Percentiles rank a stretch among this genome's conserved stretches.
phyloP scores from a whole-genome alignment of 2,888 invertebrate species.

The Koerneria pararmatus region DNA sequence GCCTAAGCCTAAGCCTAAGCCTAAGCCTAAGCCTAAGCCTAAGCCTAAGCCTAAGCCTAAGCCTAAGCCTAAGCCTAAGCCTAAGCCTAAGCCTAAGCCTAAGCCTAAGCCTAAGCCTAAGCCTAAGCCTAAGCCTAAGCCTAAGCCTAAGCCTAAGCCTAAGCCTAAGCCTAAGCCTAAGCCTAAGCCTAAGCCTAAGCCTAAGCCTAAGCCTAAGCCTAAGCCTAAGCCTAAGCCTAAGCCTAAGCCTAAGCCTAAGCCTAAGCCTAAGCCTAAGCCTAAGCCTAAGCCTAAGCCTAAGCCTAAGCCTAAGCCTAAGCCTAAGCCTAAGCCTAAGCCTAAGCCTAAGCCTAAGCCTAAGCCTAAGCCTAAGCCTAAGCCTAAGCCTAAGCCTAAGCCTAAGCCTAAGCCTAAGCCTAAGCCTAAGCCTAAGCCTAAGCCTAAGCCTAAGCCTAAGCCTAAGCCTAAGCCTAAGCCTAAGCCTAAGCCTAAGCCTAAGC shows the following conservation, averaged over 20 bases:
- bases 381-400: too few relatives aligned
- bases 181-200: not conserved
- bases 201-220: conserved; percentile 6
- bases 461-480: too few relatives aligned
- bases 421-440: too few relatives aligned
- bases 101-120: not conserved
- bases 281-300: too few relatives aligned
- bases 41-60: conserved; percentile 6
- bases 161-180: not conserved
- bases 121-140: conserved; percentile 6
- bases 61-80: conserved; percentile 3
- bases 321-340: too few relatives aligned
- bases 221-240: conserved; percentile 6
- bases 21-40: conserved; percentile 6
- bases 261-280: too few relatives aligned
- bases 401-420: too few relatives aligned
- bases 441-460: too few relatives aligned
- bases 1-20: not conserved
- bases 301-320: too few relatives aligned
- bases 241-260: conserved; percentile 6
- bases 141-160: conserved; percentile 6
- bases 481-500: too few relatives aligned
- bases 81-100: not conserved
- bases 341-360: too few relatives aligned
- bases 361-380: too few relatives aligned